Evolutionary conservation across 2,797 vertebrate genomes (phyloP), one percentile per base, ranked within the genome.

Genomic region (Onychomys arenicola): DNA sequence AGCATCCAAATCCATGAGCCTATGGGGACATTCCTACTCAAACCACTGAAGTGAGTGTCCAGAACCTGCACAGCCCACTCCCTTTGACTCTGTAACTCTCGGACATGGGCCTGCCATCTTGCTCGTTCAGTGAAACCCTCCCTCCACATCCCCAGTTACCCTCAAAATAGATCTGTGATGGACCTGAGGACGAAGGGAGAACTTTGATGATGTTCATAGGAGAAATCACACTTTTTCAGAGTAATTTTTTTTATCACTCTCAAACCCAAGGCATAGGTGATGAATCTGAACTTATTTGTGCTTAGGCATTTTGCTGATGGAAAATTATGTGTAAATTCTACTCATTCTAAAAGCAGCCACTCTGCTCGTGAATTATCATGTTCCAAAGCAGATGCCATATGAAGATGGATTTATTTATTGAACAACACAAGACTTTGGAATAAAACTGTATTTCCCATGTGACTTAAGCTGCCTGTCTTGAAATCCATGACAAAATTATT

Each of bases 131-230:
- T n/a, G 7, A 52, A 25, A 21, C 17, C 16, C 14, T 8, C 8
- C 1, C 0, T 27, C 46, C 5, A 34, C 5, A 0, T 9, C 5
- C 3, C n/a, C 43, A 21, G 9, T 19, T 59, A 7, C 57, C 75
- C 57, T 7, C 2, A 4, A 5, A 11, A 21, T 2, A 14, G 16
- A 7, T 32, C 6, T 5, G 3, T 1, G 16, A 2, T 8, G 23
- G 14, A 43, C 0, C 52, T 0, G 0, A 3, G 12, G 13, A 12
- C 16, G 32, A 71, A 3, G 8, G 27, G 7, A 6, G 7, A 19
- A 52, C 29, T 67, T 19, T 0, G 0, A 5, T 2, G 0, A 29
- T 13, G 0, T 57, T 59, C 2, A 6, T 14, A 3, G 1, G 3
- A 83, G 52, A 57, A 63, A 0, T 4, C 12, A 21, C 13, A 0